Percentiles rank a stretch among this genome's conserved stretches.
phyloP scores from a whole-genome alignment of 2,797 vertebrate genomes.

The Psittacula echo region DNA sequence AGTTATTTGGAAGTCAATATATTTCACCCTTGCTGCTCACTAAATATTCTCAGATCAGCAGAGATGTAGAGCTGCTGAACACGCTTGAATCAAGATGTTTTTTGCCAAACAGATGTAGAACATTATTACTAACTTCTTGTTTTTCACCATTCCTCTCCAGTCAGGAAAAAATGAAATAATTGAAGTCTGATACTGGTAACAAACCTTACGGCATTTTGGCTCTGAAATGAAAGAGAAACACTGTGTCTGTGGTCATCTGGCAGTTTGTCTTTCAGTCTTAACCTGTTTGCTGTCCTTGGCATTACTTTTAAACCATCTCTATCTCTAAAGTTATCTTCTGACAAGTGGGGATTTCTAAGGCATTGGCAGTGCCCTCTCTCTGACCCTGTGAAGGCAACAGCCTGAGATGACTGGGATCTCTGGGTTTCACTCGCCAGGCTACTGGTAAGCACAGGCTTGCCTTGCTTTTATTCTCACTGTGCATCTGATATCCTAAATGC shows the following conservation, averaged over 20 bases:
- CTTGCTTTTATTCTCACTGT: background rate
- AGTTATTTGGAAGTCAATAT: constrained; percentile 31
- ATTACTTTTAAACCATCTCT: background rate
- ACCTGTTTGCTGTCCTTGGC: constrained; percentile 9
- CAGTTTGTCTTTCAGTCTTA: constrained; percentile 14
- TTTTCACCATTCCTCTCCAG: constrained; percentile 33
- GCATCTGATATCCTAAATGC: background rate
- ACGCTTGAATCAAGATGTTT: background rate
- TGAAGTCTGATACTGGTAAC: constrained; percentile 27
- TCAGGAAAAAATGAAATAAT: background rate
- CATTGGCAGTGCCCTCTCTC: background rate
- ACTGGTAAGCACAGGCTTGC: background rate
- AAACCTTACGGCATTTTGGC: background rate
- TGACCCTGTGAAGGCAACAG: background rate
- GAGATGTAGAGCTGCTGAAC: background rate
- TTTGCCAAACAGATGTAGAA: constrained; percentile 62
- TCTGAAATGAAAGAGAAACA: constrained; percentile 26
- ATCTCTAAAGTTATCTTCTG: constrained; percentile 8
- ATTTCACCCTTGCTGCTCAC: constrained; percentile 11
- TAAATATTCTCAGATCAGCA: background rate
- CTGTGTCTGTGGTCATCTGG: background rate
- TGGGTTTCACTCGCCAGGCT: background rate
- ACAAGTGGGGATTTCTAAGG: constrained; percentile 19
- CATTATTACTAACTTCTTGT: constrained; percentile 37
- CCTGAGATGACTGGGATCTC: background rate